A percentile compares a stretch with the other conserved stretches of the same genome.
phyloP scores from a whole-genome alignment of 2,888 invertebrate species.

The Antitype chi region DNA sequence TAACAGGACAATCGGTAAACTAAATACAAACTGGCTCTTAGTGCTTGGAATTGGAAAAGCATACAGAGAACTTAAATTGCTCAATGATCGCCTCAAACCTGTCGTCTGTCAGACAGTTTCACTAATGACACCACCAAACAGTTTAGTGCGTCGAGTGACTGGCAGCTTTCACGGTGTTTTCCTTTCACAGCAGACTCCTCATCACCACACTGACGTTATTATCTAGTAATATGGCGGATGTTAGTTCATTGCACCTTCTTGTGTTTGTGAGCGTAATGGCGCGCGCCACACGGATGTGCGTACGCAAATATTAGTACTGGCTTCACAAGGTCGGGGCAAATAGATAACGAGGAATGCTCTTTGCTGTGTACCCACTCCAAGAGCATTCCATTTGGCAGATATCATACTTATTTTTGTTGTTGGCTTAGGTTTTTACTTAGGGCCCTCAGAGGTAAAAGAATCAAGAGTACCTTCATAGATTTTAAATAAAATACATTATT shows the following conservation, averaged over 20 bases:
- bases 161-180: constrained; percentile 22
- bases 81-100: background rate
- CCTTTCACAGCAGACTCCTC: constrained; percentile 23
- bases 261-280: constrained; percentile 72
- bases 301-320: constrained; percentile 81
- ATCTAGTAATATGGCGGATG: constrained; percentile 60
- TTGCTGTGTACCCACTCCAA: constrained; percentile 62
- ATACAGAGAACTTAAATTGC: constrained; percentile 4
- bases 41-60: constrained; percentile 11
- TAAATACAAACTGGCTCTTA: background rate
- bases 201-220: constrained; percentile 40
- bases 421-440: constrained; percentile 55
- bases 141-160: constrained; percentile 39
- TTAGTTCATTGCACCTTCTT: constrained; percentile 75
- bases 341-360: constrained; percentile 67
- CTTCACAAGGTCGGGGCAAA: constrained; percentile 78
- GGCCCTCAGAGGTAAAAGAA: constrained; percentile 22
- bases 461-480: constrained; percentile 4
- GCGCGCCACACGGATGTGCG: constrained; percentile 76
- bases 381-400: constrained; percentile 67
- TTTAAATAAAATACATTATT: background rate
- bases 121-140: constrained; percentile 38
- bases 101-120: constrained; percentile 14
- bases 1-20: background rate
- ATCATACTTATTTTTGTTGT: constrained; percentile 65